Conservation (phyloP, 2,797 vertebrate species). For the Morelia viridis region DNA sequence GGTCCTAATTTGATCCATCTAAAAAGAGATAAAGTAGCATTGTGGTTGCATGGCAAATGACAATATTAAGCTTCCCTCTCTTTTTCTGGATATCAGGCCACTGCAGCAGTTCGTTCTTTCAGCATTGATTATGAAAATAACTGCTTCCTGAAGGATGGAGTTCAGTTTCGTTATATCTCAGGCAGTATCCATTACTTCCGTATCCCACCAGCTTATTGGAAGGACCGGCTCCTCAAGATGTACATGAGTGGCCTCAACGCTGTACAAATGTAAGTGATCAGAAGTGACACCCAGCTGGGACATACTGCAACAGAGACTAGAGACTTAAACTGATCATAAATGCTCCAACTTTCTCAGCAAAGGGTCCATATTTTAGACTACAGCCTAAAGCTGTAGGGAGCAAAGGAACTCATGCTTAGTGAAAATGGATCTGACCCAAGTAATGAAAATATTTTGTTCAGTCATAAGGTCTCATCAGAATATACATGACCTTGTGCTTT, state of each 20-base stretch:
- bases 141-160: constrained; percentile 87
- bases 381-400: not conserved
- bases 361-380: not conserved
- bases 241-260: constrained; percentile 90
- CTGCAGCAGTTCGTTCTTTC: constrained; percentile 76
- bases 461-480: not conserved
- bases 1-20: not conserved
- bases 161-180: constrained; percentile 88
- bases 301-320: not conserved
- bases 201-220: constrained; percentile 87
- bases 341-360: not conserved
- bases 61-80: not conserved
- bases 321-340: not conserved
- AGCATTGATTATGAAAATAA: constrained; percentile 82
- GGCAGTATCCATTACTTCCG: constrained; percentile 95
- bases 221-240: constrained; percentile 91
- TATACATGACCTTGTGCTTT: not conserved
- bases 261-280: constrained; percentile 83
- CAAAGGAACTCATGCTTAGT: not conserved
- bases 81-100: not conserved
- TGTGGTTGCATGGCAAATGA: not conserved
- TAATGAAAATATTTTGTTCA: not conserved
- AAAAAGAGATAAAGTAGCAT: constrained; percentile 16
- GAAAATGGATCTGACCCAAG: not conserved
- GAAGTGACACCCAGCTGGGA: not conserved